Conservation (phyloP, 2,113 vertebrate genomes). For the Apodemus sylvaticus region DNA sequence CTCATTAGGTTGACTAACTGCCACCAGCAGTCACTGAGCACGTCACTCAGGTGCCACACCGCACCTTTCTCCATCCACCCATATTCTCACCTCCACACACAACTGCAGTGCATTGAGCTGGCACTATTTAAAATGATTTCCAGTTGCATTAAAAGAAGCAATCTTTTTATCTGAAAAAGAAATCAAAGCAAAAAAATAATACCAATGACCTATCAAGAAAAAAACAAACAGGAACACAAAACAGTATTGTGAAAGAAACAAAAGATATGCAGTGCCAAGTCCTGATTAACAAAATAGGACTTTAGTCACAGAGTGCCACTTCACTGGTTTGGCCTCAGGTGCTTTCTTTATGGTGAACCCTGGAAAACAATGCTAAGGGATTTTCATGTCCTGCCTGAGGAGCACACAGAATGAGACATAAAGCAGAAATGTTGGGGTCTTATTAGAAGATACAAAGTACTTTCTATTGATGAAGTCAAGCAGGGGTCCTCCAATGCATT, state of each 20-base stretch:
- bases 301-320: slow-evolving; percentile 9
- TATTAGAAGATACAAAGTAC: neutral
- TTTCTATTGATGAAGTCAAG: neutral
- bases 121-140: slow-evolving; percentile 29
- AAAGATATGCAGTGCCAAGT: neutral
- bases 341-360: slow-evolving; percentile 62
- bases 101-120: slow-evolving; percentile 47
- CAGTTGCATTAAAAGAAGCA: slow-evolving; percentile 35
- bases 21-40: neutral
- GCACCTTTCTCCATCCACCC: neutral
- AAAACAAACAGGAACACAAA: neutral
- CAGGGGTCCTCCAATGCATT: neutral
- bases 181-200: slow-evolving; percentile 1
- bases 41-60: neutral
- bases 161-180: slow-evolving; percentile 33
- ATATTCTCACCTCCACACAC: slow-evolving; percentile 29
- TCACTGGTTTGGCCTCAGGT: slow-evolving; percentile 52
- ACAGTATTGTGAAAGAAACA: neutral
- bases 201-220: neutral
- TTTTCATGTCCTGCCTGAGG: slow-evolving; percentile 56
- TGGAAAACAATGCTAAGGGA: slow-evolving; percentile 41
- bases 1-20: neutral
- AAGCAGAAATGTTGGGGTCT: neutral
- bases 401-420: slow-evolving; percentile 20
- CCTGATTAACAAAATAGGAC: slow-evolving; percentile 47